phyloP scores from a whole-genome alignment of 2,113 vertebrate genomes.

The Balaenoptera acutorostrata region DNA sequence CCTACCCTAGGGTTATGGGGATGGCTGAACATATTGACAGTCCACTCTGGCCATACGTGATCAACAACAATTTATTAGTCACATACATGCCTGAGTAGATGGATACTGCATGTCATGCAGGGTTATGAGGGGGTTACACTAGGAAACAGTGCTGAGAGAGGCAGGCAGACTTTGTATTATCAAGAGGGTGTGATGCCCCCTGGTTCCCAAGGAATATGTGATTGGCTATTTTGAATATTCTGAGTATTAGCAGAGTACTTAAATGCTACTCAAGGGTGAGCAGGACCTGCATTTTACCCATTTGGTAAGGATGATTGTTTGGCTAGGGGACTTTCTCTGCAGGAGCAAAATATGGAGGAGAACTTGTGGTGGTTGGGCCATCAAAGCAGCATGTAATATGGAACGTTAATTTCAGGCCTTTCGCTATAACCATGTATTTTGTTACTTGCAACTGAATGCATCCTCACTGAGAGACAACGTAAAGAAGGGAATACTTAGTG shows the following conservation, averaged over 20 bases:
- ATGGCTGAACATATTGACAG: neutral
- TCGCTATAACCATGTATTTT: neutral
- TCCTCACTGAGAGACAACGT: neutral
- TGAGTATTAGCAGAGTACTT: neutral
- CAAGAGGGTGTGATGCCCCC: neutral
- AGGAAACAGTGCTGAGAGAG: neutral
- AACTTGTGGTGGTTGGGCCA: neutral
- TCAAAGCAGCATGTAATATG: neutral
- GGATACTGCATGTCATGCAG: neutral
- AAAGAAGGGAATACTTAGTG: neutral
- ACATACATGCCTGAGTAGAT: neutral
- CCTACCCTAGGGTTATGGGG: neutral
- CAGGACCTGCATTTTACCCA: neutral
- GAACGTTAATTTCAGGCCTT: neutral
- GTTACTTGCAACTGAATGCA: neutral
- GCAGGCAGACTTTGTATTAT: neutral
- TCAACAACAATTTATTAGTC: neutral
- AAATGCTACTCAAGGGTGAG: neutral
- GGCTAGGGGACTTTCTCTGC: neutral
- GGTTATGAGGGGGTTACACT: accelerated
- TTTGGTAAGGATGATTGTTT: neutral
- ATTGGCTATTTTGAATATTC: neutral
- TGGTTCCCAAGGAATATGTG: neutral
- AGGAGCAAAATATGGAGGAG: neutral
- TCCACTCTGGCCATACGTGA: neutral